phyloP scores from a whole-genome alignment of 2,113 vertebrate species.

The Dromiciops gliroides region DNA sequence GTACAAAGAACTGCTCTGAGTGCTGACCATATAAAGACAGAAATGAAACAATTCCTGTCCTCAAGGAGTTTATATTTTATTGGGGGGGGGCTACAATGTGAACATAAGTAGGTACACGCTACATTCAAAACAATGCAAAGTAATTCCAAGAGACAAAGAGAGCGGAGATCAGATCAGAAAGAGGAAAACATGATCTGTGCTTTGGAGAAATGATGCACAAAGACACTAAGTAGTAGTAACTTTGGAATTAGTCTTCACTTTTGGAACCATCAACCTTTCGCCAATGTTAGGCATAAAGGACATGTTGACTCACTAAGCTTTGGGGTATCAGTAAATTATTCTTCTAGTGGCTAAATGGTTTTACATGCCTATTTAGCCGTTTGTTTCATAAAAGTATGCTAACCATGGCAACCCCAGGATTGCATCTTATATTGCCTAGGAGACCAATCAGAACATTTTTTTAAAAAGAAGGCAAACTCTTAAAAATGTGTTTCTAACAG shows the following conservation, averaged over 20 bases:
- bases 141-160: not conserved
- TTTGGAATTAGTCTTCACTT: not conserved
- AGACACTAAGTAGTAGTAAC: not conserved
- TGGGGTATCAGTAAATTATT: not conserved
- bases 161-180: not conserved
- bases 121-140: not conserved
- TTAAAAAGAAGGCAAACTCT: not conserved
- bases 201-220: not conserved
- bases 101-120: not conserved
- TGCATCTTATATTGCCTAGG: not conserved
- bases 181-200: not conserved
- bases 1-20: not conserved
- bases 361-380: conserved; percentile 13
- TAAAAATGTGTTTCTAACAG: not conserved
- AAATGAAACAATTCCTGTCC: not conserved
- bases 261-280: not conserved
- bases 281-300: not conserved
- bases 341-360: not conserved
- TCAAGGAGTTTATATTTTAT: not conserved
- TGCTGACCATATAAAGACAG: not conserved
- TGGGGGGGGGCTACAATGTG: not conserved
- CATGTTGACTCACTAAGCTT: not conserved
- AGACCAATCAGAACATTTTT: not conserved
- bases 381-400: conserved; percentile 26
- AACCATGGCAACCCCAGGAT: not conserved